Conservation (phyloP, 2,797 vertebrate genomes). For the Anguilla megastoma region DNA sequence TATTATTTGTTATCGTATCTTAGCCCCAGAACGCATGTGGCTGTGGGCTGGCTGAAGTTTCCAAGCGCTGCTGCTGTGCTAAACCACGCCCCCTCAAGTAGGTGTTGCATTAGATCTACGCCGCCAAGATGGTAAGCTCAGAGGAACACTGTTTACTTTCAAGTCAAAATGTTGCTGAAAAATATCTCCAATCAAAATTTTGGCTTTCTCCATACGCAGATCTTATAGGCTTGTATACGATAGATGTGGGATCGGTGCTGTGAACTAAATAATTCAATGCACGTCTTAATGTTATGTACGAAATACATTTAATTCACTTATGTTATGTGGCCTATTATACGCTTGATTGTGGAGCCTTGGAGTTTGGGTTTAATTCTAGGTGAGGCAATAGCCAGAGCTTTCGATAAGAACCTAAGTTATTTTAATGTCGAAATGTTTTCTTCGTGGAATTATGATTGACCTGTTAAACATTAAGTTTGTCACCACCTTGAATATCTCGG, state of each 20-base stretch:
- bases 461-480: neutral
- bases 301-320: neutral
- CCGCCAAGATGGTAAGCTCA: conserved; percentile 20
- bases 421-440: neutral
- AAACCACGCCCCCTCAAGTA: neutral
- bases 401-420: neutral
- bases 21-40: neutral
- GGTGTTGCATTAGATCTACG: conserved; percentile 5
- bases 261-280: neutral
- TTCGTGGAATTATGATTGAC: neutral
- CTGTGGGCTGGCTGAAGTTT: neutral
- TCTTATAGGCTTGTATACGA: neutral
- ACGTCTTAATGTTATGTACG: neutral
- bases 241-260: neutral
- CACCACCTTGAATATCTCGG: neutral
- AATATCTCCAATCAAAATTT: neutral
- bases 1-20: neutral
- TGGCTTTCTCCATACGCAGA: neutral
- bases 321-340: neutral
- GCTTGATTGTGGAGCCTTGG: neutral
- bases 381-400: neutral
- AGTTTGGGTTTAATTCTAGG: neutral
- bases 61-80: neutral
- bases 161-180: neutral
- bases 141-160: neutral